Percentiles rank a stretch among this genome's conserved stretches.
Conservation (phyloP, 2,113 vertebrate species). For the Paraplagusia blochii region DNA sequence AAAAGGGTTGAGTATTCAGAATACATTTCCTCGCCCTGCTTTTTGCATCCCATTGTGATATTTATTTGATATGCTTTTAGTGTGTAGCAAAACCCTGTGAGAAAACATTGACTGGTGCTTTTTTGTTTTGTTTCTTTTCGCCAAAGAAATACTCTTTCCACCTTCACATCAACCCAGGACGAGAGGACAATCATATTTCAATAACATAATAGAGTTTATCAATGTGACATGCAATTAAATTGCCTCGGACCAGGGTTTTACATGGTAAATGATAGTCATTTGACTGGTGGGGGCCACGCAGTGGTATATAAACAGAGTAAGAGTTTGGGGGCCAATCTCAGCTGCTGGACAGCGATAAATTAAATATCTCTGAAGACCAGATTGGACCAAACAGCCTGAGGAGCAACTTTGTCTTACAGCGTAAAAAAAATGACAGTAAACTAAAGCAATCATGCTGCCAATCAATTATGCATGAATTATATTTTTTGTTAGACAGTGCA, state of each 20-base stretch:
- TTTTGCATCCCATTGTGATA: not conserved
- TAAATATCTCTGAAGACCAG: conserved; percentile 75
- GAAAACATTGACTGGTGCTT: not conserved
- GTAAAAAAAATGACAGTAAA: conserved; percentile 81
- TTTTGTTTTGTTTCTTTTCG: not conserved
- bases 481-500: conserved; percentile 71
- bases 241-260: conserved; percentile 61
- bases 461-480: conserved; percentile 80
- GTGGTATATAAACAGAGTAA: conserved; percentile 58
- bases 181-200: conserved; percentile 69
- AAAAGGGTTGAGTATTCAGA: too few relatives aligned
- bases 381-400: conserved; percentile 77
- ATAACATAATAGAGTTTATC: conserved; percentile 74
- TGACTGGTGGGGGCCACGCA: conserved; percentile 54
- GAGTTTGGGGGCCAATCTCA: conserved; percentile 52
- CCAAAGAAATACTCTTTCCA: conserved; percentile 30
- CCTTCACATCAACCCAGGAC: conserved; percentile 45
- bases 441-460: conserved; percentile 74
- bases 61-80: conserved; percentile 4
- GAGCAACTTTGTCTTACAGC: conserved; percentile 71
- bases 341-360: conserved; percentile 70
- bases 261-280: conserved; percentile 72
- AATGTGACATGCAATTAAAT: conserved; percentile 78
- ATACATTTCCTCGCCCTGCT: too few relatives aligned
- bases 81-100: not conserved